Conservation (phyloP, 1,140 invertebrate species). For the Cydia pomonella region DNA sequence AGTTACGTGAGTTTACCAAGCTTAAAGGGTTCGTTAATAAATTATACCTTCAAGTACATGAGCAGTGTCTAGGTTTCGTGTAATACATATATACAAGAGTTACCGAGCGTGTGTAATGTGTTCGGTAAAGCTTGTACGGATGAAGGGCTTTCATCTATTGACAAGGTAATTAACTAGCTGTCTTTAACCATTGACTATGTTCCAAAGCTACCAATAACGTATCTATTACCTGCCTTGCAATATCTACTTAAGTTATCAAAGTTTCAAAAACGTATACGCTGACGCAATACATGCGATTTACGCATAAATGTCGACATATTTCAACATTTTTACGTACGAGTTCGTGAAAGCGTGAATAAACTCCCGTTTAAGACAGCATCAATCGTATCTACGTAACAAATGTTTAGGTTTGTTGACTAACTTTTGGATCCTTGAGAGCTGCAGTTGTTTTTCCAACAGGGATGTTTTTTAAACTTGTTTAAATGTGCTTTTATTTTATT, state of each 20-base stretch:
- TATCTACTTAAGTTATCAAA: not conserved
- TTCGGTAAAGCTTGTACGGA: not conserved
- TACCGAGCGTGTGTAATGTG: constrained; percentile 6
- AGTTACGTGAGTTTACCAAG: not conserved
- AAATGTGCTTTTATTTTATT: too few relatives aligned
- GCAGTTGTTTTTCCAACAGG: not conserved
- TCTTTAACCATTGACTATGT: constrained; percentile 7
- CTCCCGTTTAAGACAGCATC: not conserved
- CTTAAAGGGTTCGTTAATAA: not conserved
- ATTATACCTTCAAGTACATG: too few relatives aligned
- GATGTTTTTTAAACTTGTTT: too few relatives aligned
- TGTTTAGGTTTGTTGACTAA: constrained; percentile 1
- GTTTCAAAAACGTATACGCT: not conserved
- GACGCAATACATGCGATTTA: constrained; percentile 3
- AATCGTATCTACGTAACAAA: not conserved
- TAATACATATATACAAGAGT: not conserved
- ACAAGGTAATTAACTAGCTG: constrained; percentile 31
- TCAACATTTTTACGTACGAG: constrained; percentile 3
- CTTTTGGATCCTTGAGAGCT: not conserved
- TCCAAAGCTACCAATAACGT: constrained; percentile 3
- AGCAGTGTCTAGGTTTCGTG: not conserved
- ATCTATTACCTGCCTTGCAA: not conserved
- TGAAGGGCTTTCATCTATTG: constrained; percentile 32
- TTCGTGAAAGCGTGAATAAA: constrained; percentile 10
- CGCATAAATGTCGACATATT: constrained; percentile 5